Percentiles rank a stretch among this genome's conserved stretches.
These are phyloP conservation scores for Sylvietta virens DNA, from an alignment of 2,113 vertebrate species.

Conservation along the genomic window DNA sequence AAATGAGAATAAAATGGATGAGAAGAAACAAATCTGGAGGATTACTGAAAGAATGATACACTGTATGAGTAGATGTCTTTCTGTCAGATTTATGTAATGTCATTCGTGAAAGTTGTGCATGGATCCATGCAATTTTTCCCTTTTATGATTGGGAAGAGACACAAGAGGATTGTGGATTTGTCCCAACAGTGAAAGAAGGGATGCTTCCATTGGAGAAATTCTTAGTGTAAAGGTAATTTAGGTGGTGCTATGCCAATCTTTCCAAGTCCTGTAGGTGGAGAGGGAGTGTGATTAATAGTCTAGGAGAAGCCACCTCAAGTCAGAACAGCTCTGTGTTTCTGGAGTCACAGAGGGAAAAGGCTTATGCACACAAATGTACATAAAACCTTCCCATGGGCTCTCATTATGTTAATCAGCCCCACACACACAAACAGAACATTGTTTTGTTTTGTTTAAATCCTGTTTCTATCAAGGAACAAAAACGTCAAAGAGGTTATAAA, in stretches of 20 bases:
- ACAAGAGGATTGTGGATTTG: neutral
- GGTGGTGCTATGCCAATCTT: neutral
- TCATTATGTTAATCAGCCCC: neutral
- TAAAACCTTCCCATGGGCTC: neutral
- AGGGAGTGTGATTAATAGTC: neutral
- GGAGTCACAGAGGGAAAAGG: neutral
- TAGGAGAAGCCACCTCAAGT: neutral
- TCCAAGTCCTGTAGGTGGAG: neutral
- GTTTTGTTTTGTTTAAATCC: neutral
- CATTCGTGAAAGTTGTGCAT: neutral
- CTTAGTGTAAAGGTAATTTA: neutral
- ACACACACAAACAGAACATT: rapidly evolving
- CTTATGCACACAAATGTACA: neutral
- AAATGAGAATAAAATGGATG: conserved; percentile 8
- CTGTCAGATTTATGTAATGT: neutral
- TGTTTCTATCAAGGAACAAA: neutral
- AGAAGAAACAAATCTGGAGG: neutral
- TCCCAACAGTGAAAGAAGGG: neutral
- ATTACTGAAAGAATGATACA: neutral
- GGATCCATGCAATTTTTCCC: neutral
- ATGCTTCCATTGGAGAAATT: neutral
- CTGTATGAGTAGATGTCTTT: neutral
- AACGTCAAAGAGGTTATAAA: neutral
- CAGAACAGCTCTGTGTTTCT: neutral
- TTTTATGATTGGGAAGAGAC: neutral